Base-by-base conservation (phyloP, 2,113 vertebrate genomes). In the Odontophorus gujanensis region DNA sequence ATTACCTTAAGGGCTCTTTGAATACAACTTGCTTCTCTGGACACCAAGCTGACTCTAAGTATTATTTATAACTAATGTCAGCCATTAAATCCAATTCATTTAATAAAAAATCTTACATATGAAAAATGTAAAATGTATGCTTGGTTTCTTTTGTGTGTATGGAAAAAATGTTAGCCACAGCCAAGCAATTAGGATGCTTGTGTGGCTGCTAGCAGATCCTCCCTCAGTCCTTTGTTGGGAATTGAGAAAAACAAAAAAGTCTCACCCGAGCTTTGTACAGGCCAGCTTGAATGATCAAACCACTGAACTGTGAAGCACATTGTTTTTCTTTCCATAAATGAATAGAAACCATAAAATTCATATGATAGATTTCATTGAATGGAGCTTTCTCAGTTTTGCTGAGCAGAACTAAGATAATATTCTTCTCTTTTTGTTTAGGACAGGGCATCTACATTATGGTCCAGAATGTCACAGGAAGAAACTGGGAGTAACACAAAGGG, bases 401-500 rank as follows among this genome's bases (percentile, higher is more conserved):
- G 65, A 66, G 20, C 15, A 25, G 30, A 40, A 11, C 1, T 66
- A 78, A 89, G 47, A 47, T 78, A 6, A 71, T 24, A 8, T 18
- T 68, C 36, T 62, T 51, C 19, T 71, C n/a, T 47, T 75, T 50
- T 47, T 65, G 21, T n/a, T 66, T 74, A 53, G 36, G 22, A 62
- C 30, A 32, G 19, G 7, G 2, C 40, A 6, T 15, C 21, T 82
- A 30, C 58, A 17, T 34, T 62, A 20, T 36, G 74, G 32, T 13
- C 28, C 63, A 68, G 4, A 68, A 43, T 65, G 67, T 43, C n/a
- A 42, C 32, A 13, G 25, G 5, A 28, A 85, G 28, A 74, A 62
- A 47, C 19, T 7, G 25, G 28, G 38, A 79, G 18, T 43, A 47
- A 8, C 0, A 2, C 1, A 2, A 2, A 30, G 7, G 50, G 5